Percentiles rank a stretch among this genome's conserved stretches.
phyloP scores from a whole-genome alignment of 1,140 invertebrate genomes.

The Artemia franciscana region DNA sequence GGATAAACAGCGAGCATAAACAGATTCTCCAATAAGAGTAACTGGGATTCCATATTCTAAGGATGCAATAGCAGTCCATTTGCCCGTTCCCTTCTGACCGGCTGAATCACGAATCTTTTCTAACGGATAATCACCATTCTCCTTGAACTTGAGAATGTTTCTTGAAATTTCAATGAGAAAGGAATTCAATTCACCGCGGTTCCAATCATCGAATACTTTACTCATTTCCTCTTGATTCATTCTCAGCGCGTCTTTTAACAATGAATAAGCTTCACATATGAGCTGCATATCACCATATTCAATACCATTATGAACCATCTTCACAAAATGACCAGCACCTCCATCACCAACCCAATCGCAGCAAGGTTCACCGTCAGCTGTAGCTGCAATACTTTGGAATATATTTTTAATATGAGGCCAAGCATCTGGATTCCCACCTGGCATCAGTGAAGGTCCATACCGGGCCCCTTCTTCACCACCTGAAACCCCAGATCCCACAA shows the following conservation, averaged over 20 bases:
- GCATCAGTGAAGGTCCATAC: constrained; percentile 94
- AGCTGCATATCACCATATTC: constrained; percentile 99
- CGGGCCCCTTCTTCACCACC: constrained; percentile 96
- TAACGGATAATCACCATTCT: constrained; percentile 38
- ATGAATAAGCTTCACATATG: constrained; percentile 89
- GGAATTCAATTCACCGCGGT: constrained; percentile 86
- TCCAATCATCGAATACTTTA: constrained; percentile 79
- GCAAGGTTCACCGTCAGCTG: constrained; percentile 68
- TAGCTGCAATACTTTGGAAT: constrained; percentile 76
- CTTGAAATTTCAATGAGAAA: constrained; percentile 96
- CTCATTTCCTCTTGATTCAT: constrained; percentile 69
- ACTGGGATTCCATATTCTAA: constrained; percentile 91
- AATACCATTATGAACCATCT: constrained; percentile 98
- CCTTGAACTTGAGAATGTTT: constrained; percentile 85
- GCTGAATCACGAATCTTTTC: constrained; percentile 86
- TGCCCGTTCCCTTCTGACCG: constrained; percentile 97
- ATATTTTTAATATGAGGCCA: constrained; percentile 87
- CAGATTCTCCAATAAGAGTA: constrained; percentile 91
- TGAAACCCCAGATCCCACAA: constrained; percentile 89
- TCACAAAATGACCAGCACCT: constrained; percentile 95
- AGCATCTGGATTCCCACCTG: constrained; percentile 74
- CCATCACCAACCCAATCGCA: constrained; percentile 97
- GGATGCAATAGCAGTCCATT: constrained; percentile 94
- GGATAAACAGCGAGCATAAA: constrained; percentile 86
- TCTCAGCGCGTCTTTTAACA: constrained; percentile 60